These are phyloP conservation scores for Barnardius zonarius DNA, from an alignment of 2,113 vertebrate species.

Conservation along the genomic window DNA sequence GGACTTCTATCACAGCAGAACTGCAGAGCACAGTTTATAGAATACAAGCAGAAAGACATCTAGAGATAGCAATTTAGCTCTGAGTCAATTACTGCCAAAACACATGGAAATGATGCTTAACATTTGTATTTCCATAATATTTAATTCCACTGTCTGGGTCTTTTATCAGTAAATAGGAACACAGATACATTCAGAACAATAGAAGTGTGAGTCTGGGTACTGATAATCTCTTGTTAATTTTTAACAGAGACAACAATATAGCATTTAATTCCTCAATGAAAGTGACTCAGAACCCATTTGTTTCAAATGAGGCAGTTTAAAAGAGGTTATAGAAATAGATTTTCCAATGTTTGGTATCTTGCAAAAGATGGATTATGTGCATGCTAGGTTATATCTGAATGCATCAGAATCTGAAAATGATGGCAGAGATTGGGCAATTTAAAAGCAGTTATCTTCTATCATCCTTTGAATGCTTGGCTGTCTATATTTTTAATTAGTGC, in stretches of 20 bases:
- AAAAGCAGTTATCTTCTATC: neutral
- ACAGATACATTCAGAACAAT: neutral
- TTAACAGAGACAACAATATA: neutral
- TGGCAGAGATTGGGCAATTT: neutral
- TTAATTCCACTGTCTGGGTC: slow-evolving; percentile 12
- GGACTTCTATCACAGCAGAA: neutral
- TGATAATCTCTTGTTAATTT: slow-evolving; percentile 12
- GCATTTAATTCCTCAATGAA: slow-evolving; percentile 3
- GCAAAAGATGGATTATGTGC: neutral
- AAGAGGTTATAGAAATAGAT: neutral
- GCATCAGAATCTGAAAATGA: neutral
- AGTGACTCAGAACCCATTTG: neutral
- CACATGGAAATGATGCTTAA: slow-evolving; percentile 16
- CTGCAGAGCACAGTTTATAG: neutral
- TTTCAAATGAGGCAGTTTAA: neutral
- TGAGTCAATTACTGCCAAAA: slow-evolving; percentile 31
- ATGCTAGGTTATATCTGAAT: neutral
- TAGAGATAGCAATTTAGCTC: neutral
- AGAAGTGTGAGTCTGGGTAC: neutral
- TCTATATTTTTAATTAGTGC: neutral
- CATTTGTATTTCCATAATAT: neutral
- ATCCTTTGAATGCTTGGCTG: neutral
- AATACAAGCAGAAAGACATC: neutral
- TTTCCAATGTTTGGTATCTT: neutral
- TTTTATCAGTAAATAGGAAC: slow-evolving; percentile 23